Evolutionary conservation across 1,140 invertebrate species (phyloP).

Genomic region (Formica selysi): DNA sequence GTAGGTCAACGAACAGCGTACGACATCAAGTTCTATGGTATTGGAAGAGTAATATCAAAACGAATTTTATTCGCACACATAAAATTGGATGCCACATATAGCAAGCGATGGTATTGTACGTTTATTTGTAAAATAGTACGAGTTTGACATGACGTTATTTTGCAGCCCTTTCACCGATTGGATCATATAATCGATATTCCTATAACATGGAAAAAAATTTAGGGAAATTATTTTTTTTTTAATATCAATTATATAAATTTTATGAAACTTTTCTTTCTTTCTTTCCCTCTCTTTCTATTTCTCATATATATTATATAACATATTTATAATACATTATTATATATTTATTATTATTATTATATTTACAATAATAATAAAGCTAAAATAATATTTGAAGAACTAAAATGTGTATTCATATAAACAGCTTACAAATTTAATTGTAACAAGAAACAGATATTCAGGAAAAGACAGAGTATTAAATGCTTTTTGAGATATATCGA

Average conservation of each 20-base stretch:
- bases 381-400: background rate
- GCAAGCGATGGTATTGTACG: slow-evolving; percentile 28
- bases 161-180: background rate
- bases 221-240: background rate
- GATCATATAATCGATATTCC: slow-evolving; percentile 26
- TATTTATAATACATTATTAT: too few relatives aligned
- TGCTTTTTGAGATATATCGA: too few relatives aligned
- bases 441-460: background rate
- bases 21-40: slow-evolving; percentile 55
- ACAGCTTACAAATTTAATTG: background rate
- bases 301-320: too few relatives aligned
- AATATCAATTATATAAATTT: background rate
- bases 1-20: slow-evolving; percentile 53
- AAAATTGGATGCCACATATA: slow-evolving; percentile 52
- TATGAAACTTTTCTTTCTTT: background rate
- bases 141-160: slow-evolving; percentile 48
- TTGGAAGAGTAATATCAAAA: slow-evolving; percentile 58
- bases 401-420: background rate
- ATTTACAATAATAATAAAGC: background rate
- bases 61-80: slow-evolving; percentile 44
- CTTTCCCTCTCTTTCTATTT: too few relatives aligned
- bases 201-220: slow-evolving; percentile 23
- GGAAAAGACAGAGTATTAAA: too few relatives aligned
- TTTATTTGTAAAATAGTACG: slow-evolving; percentile 61
- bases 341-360: too few relatives aligned